A percentile compares a stretch with the other conserved stretches of the same genome.
phyloP scores from a whole-genome alignment of 2,888 invertebrate species.

The Acrobasis consociella region DNA sequence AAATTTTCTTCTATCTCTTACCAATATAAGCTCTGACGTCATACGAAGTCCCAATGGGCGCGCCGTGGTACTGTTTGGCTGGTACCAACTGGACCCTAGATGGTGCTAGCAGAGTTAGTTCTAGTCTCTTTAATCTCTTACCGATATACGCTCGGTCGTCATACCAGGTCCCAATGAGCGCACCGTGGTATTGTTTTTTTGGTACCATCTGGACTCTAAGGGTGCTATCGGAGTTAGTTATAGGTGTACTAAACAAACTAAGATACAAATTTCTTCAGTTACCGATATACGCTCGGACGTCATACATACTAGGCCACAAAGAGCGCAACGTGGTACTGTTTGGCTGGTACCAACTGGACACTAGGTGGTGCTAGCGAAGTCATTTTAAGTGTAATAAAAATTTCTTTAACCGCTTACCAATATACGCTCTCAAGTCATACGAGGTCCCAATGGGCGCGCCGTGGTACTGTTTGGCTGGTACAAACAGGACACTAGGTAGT shows the following conservation, averaged over 20 bases:
- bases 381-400: no score
- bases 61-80: conserved; percentile 94
- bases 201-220: no score
- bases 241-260: no score
- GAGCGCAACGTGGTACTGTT: conserved; percentile 93
- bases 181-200: conserved; percentile 94
- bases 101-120: conserved; percentile 92
- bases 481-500: conserved; percentile 95
- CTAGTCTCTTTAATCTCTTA: conserved; percentile 76
- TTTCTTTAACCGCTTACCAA: no score
- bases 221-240: no score
- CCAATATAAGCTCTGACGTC: no score
- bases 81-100: conserved; percentile 95
- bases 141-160: conserved; percentile 93
- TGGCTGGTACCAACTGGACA: no score
- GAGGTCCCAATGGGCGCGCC: conserved; percentile 96
- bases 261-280: no score
- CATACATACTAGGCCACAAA: conserved; percentile 96
- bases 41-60: conserved; percentile 95
- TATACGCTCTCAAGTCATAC: conserved; percentile 94
- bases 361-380: no score
- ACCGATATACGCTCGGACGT: conserved; percentile 93
- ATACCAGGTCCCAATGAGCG: conserved; percentile 95
- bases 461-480: conserved; percentile 94
- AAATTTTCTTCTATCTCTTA: no score